Base-by-base conservation (phyloP, 2,797 vertebrate species). In the Anguilla obscura region DNA sequence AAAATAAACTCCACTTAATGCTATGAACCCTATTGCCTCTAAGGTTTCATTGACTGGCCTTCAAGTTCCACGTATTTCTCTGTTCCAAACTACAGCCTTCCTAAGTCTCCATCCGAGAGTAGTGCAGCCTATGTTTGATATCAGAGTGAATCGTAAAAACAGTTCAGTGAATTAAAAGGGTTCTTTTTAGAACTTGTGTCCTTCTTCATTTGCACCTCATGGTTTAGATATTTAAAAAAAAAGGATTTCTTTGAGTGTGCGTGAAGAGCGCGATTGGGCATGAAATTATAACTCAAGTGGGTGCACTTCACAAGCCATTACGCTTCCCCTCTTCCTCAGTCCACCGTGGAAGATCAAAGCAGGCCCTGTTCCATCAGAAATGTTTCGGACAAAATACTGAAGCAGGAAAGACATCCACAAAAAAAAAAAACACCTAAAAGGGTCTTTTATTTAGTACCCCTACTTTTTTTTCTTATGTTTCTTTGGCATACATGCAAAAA, bases 251-350 rank as follows among this genome's bases (percentile, higher is more conserved):
- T 40, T 40, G 36, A 40, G 36, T 33, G 54, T 16, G 52, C 12
- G n/a, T 16, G 7, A 50, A 54, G 52, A 84, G 33, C 27, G 48
- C 52, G 4, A 58, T 84, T 84, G 52, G n/a, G 83, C n/a, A n/a
- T 30, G 83, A 84, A 84, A 84, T 56, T 84, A 56, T 56, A 84
- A 84, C 48, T 83, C 12, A 21, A 30, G 50, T 56, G n/a, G 83
- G 56, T 50, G 27, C 48, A 58, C 50, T 84, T 56, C 83, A 84
- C 50, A 16, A 12, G 27, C 14, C 52, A 9, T 84, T 24, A 24
- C 9, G 21, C 5, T 24, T 83, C 50, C n/a, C 21, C 83, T 56
- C 71, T 76, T 76, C 33, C 50, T 84, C 12, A 58, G 27, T 50
- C 83, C n/a, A 54, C 12, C 14, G 27, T n/a, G 6, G 83, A 58